Base-by-base conservation (phyloP, 2,888 invertebrate genomes). In the Aphrophora alni region DNA sequence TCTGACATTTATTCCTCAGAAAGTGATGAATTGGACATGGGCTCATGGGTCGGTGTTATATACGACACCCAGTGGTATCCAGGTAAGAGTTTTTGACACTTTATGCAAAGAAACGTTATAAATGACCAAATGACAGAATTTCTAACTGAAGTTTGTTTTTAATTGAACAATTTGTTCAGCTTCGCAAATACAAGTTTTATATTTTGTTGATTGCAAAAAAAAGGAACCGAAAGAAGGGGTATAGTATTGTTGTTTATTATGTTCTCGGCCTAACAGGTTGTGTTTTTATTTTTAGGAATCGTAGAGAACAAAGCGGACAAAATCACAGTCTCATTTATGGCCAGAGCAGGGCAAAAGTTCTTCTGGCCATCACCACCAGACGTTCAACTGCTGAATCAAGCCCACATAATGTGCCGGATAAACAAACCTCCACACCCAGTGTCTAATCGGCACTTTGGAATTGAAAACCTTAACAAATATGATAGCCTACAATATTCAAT, bases 1-100 rank as follows among this genome's bases (percentile, higher is more conserved):
- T 69, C 70, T n/a, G 70, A 69, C 70, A 69, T 69, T 69, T n/a
- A n/a, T 69, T 69, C 70, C 8, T 69, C 70, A 69, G 70, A 69
- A 8, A 69, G 70, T 69, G 70, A 69, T 25, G 70, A 24, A 24
- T 7, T 71, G 8, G 26, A 4, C 12, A 24, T 71, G 25, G 71
- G 71, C 26, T 12, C 71, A 12, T 71, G 71, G 25, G 71, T 71
- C 25, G 21, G 12, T 71, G 71, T 24, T 24, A 25, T 71, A 17
- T 71, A 12, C 27, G 71, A 71, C 71, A 71, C 4, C 71, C 71
- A 71, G 71, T 71, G 71, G 71, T 71, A 24, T 25, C 71, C 71
- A 71, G 25, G 71, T 71, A 33, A 33, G 3, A 33, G 8, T 33
- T 8, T 33, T 33, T 33, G 33, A 33, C 33, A 33, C 8, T 8